Percentiles rank a stretch among this genome's conserved stretches.
phyloP scores from a whole-genome alignment of 2,113 vertebrate species.

The Misgurnus anguillicaudatus region DNA sequence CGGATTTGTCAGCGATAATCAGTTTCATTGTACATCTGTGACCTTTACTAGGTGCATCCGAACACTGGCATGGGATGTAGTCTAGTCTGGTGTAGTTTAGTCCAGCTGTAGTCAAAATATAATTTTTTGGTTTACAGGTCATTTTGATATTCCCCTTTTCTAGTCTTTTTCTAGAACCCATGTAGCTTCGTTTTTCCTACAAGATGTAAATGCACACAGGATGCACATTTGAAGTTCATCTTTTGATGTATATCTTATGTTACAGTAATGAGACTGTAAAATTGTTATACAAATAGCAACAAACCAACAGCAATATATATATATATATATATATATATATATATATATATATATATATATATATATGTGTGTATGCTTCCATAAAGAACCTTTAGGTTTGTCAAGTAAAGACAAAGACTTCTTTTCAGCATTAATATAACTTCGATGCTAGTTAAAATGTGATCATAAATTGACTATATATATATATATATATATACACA shows the following conservation, averaged over 20 bases:
- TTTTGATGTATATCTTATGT: neutral
- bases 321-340: too few species aligned
- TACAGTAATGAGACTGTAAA: too few species aligned
- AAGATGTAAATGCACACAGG: neutral
- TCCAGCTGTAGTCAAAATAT: slow-evolving; percentile 6
- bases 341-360: too few species aligned
- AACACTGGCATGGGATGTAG: slow-evolving; percentile 3
- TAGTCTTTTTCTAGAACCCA: neutral
- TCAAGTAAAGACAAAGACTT: too few species aligned
- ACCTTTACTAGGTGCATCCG: slow-evolving; percentile 8
- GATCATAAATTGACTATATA: too few species aligned
- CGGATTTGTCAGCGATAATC: slow-evolving; percentile 35
- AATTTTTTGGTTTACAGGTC: neutral
- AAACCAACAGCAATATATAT: too few species aligned
- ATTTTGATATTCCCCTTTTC: slow-evolving; percentile 7
- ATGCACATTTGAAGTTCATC: neutral
- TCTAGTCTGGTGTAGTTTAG: neutral
- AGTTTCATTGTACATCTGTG: slow-evolving; percentile 9
- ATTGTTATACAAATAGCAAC: too few species aligned
- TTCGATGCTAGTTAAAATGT: too few species aligned
- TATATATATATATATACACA: too few species aligned
- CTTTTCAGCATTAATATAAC: too few species aligned
- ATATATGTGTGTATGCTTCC: too few species aligned
- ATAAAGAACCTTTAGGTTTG: too few species aligned
- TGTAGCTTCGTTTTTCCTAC: neutral